Percentiles rank a stretch among this genome's conserved stretches.
Conservation (phyloP, 2,888 invertebrate genomes). For the Acrobeloides nanus region DNA sequence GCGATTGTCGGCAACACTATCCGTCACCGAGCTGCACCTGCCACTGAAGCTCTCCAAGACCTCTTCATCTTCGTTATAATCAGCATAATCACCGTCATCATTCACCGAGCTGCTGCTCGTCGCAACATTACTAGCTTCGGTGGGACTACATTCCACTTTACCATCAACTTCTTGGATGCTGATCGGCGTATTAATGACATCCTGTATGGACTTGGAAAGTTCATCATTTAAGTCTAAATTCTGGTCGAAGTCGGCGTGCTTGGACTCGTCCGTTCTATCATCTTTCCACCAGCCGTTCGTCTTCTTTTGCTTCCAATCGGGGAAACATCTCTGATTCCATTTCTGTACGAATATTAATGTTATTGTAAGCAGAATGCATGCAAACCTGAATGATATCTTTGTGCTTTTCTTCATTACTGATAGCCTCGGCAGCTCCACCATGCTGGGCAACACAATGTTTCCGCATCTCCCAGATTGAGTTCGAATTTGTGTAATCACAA, state of each 20-base stretch:
- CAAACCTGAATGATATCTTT: constrained; percentile 21
- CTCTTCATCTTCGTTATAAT: not conserved
- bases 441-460: constrained; percentile 26
- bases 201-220: constrained; percentile 1
- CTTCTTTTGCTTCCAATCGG: constrained; percentile 28
- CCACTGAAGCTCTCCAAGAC: not conserved
- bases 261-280: constrained; percentile 2
- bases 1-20: not conserved
- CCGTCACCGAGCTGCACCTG: constrained; percentile 1
- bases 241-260: not conserved
- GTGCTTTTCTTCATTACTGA: constrained; percentile 32
- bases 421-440: constrained; percentile 17
- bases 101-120: not conserved
- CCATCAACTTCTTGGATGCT: not conserved
- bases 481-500: constrained; percentile 29
- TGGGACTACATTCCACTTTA: not conserved
- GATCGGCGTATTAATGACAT: constrained; percentile 1
- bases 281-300: constrained; percentile 12
- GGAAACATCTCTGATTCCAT: constrained; percentile 31
- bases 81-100: not conserved
- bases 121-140: not conserved
- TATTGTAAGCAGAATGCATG: no score
- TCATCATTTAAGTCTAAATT: not conserved
- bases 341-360: constrained; percentile 9
- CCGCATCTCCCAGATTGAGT: constrained; percentile 29